These are phyloP conservation scores for Pegoplata infirma DNA, from an alignment of 2,888 invertebrate species.

Conservation along the genomic window DNA sequence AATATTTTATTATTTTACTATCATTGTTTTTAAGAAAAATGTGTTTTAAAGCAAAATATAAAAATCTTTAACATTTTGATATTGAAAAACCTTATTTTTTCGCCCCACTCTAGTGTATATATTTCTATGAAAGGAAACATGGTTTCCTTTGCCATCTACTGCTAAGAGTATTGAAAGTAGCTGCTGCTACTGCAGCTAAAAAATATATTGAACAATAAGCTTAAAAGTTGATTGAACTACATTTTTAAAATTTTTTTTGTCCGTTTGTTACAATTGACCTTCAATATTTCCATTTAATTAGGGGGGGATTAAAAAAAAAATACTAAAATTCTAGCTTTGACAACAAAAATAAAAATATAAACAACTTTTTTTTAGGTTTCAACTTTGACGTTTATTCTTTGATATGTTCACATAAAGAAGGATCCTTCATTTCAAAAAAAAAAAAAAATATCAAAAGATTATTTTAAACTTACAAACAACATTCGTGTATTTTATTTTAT, in stretches of 20 bases:
- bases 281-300: slow-evolving; percentile 26
- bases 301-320: not conserved
- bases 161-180: not conserved
- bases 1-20: too few species aligned
- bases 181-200: not conserved
- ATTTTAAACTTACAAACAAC: too few species aligned
- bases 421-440: not conserved
- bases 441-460: too few species aligned
- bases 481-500: too few species aligned
- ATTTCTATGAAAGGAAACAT: not conserved
- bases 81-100: too few species aligned
- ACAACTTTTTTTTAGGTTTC: not conserved
- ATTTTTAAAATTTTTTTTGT: not conserved
- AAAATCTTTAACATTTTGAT: too few species aligned
- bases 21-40: too few species aligned
- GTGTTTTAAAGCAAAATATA: too few species aligned
- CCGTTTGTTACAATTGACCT: slow-evolving; percentile 12
- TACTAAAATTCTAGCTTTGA: not conserved
- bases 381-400: too few species aligned
- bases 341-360: too few species aligned
- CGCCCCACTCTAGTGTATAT: too few species aligned
- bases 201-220: not conserved
- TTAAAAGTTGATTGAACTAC: slow-evolving; percentile 35
- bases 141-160: not conserved
- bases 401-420: too few species aligned